Evolutionary conservation across 2,888 invertebrate genomes (phyloP).

Genomic region (Diogma glabrata): DNA sequence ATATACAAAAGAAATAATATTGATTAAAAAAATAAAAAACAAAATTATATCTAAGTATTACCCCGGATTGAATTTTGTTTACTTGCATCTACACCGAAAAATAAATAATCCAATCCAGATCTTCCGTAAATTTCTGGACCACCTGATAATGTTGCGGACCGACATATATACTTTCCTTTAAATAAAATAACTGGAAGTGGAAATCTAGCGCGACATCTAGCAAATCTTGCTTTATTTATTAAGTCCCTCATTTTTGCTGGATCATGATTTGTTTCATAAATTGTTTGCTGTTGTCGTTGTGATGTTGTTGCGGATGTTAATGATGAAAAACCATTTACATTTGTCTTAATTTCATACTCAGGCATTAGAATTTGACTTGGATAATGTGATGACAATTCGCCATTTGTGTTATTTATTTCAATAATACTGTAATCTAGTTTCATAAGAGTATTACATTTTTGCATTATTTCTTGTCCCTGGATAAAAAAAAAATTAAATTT

Average conservation of each 20-base stretch:
- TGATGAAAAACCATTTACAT: conserved; percentile 18
- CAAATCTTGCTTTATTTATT: conserved; percentile 55
- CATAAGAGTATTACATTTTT: conserved; percentile 51
- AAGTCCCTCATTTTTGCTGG: conserved; percentile 46
- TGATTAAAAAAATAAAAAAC: not conserved
- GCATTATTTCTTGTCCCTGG: conserved; percentile 46
- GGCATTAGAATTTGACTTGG: conserved; percentile 56
- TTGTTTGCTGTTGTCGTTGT: conserved; percentile 36
- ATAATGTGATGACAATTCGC: conserved; percentile 57
- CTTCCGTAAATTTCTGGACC: conserved; percentile 63
- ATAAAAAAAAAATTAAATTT: conserved; percentile 22
- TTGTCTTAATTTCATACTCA: conserved; percentile 38
- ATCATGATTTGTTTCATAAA: conserved; percentile 48
- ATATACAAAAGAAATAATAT: not conserved
- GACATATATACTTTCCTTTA: conserved; percentile 58
- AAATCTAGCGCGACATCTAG: conserved; percentile 63
- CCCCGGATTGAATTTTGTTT: not conserved
- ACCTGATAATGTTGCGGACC: conserved; percentile 62
- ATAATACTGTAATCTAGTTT: conserved; percentile 54
- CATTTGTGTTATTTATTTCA: conserved; percentile 51
- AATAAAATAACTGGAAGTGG: conserved; percentile 65
- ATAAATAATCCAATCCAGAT: conserved; percentile 40
- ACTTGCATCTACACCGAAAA: conserved; percentile 11
- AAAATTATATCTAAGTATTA: too few relatives aligned
- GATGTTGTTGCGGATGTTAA: conserved; percentile 20